Evolutionary conservation across 2,888 invertebrate genomes (phyloP).

Genomic region (Agriotes lineatus): DNA sequence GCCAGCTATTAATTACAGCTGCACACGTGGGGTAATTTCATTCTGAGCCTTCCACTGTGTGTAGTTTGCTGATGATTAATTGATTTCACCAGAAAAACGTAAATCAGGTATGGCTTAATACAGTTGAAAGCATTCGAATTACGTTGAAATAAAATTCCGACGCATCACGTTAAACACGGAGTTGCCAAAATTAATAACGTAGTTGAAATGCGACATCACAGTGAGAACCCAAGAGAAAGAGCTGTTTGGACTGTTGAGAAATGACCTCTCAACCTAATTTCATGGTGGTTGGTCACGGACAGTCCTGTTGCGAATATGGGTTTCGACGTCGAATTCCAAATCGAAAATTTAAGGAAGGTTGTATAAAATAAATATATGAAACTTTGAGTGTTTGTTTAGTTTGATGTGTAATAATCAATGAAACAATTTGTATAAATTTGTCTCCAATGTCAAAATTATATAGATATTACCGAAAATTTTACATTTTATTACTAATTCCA

Average conservation of each 20-base stretch:
- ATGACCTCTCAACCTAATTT: constrained; percentile 63
- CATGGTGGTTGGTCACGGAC: constrained; percentile 62
- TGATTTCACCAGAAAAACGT: neutral
- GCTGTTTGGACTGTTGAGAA: constrained; percentile 53
- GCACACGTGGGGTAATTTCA: constrained; percentile 49
- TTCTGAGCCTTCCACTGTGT: constrained; percentile 35
- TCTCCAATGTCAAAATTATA: too few species aligned
- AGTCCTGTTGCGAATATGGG: constrained; percentile 52
- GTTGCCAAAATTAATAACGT: too few species aligned
- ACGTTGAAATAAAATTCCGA: neutral
- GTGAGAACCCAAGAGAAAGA: neutral
- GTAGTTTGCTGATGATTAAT: constrained; percentile 9
- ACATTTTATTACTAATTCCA: too few species aligned
- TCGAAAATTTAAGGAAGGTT: constrained; percentile 13
- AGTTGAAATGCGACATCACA: too few species aligned
- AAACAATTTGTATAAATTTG: too few species aligned
- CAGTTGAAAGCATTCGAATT: neutral
- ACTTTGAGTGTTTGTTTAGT: too few species aligned
- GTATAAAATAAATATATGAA: neutral
- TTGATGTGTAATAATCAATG: too few species aligned
- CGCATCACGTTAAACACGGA: too few species aligned
- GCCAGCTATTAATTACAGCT: constrained; percentile 52
- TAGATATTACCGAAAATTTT: too few species aligned
- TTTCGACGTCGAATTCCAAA: constrained; percentile 41
- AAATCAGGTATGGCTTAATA: neutral